Evolutionary conservation across 2,888 invertebrate species (phyloP), one percentile per base, ranked within the genome.

Genomic region (Diachrysia chrysitis): DNA sequence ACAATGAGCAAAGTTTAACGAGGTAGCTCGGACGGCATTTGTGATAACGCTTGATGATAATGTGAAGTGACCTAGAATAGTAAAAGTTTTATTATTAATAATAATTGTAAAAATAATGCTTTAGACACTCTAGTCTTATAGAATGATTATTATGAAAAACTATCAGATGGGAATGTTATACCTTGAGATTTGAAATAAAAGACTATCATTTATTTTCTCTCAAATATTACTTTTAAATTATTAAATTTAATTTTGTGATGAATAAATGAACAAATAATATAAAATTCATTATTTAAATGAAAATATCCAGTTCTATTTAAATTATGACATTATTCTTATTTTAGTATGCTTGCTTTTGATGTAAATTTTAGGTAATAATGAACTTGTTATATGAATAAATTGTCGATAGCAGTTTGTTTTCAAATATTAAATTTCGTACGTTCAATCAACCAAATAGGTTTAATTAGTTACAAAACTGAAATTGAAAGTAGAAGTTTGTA

Each of bases 21-120:
- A 81, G 76, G 71, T 72, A 85, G 89, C 87, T 88, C 87, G 84
- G 76, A 82, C 46, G 88, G 87, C 89, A 83, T 89, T 88, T 90
- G 90, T 90, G 90, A 90, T 90, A 90, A 86, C 79, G 90, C 90
- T 90, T 87, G 81, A 81, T 82, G 64, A 66, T 72, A 71, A 51
- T 57, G 77, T 77, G 71, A 75, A 74, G 75, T 81, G 72, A 57
- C 48, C 58, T 76, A 77, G 46, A 60, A 54, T 73, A 77, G 63
- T 35, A 60, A 67, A 69, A 66, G 35, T 72, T 78, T 82, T 73
- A 76, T 76, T 83, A 73, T 58, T 76, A 65, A 55, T 46, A 62
- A 69, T 55, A 63, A 66, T 62, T 78, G 73, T 82, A 79, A 78
- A 78, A 67, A 73, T 32, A 32, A 32, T 72, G 69, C 77, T 79